Evolutionary conservation across 2,888 invertebrate genomes (phyloP).

Genomic region (Falcaria lacertinaria): DNA sequence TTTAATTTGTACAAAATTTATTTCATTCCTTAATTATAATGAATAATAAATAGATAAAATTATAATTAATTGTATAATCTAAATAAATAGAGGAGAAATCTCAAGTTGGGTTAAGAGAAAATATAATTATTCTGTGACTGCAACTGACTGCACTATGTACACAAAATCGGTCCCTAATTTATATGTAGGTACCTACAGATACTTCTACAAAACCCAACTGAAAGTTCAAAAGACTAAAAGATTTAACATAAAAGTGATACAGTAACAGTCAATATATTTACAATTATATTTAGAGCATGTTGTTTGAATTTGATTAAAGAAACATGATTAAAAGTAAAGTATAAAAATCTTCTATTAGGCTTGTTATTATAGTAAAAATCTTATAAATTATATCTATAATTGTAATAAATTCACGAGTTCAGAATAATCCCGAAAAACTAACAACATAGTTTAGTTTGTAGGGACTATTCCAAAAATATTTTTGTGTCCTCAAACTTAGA

Average conservation of each 20-base stretch:
- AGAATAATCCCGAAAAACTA: constrained; percentile 69
- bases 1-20: constrained; percentile 72
- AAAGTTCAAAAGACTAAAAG: constrained; percentile 65
- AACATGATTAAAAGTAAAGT: constrained; percentile 4
- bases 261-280: constrained; percentile 61
- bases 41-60: constrained; percentile 68
- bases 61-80: constrained; percentile 54
- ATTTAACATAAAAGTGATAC: constrained; percentile 39
- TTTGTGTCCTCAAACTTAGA: constrained; percentile 18
- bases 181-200: no score
- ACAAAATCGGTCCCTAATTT: constrained; percentile 18
- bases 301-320: constrained; percentile 8
- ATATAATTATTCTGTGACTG: constrained; percentile 14
- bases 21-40: constrained; percentile 63
- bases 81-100: constrained; percentile 74
- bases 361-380: constrained; percentile 4
- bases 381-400: constrained; percentile 13
- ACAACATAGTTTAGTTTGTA: constrained; percentile 22
- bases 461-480: constrained; percentile 68
- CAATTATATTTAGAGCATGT: constrained; percentile 32
- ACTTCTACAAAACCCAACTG: constrained; percentile 78
- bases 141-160: constrained; percentile 12
- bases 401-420: constrained; percentile 32
- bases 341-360: background rate
- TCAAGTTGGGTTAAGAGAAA: constrained; percentile 78